Conservation (phyloP, 1,140 invertebrate species). For the Aphaenogaster floridana region DNA sequence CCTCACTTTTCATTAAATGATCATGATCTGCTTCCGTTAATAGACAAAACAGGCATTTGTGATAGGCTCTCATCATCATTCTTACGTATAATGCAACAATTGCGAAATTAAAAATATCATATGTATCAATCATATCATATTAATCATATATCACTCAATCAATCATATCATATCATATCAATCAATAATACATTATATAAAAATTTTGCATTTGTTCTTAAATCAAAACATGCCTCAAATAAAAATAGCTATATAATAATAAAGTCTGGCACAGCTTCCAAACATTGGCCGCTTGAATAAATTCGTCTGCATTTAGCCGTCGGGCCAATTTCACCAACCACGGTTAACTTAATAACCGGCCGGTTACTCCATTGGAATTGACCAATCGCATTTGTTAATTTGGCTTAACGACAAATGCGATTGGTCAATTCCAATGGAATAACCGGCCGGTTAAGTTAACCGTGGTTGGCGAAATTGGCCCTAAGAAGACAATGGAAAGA, state of each 20-base stretch:
- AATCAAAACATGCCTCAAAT: neutral
- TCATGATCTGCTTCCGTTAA: constrained; percentile 37
- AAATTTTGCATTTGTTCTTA: neutral
- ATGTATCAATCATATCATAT: too few species aligned
- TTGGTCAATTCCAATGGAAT: too few species aligned
- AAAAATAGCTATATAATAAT: constrained; percentile 22
- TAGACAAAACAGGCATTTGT: neutral
- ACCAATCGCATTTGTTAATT: too few species aligned
- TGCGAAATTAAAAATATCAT: neutral
- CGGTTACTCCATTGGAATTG: too few species aligned
- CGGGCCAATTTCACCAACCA: too few species aligned
- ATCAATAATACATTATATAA: neutral
- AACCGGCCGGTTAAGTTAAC: too few species aligned
- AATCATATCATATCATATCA: neutral
- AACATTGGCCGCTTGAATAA: neutral
- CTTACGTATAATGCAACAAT: neutral
- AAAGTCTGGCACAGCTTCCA: neutral
- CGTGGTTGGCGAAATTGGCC: too few species aligned
- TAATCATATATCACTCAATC: too few species aligned
- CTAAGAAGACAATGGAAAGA: neutral
- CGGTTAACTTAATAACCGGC: too few species aligned
- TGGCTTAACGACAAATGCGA: too few species aligned
- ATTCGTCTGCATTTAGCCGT: neutral
- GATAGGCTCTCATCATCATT: neutral
- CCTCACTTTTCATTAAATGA: constrained; percentile 38